A percentile compares a stretch with the other conserved stretches of the same genome.
phyloP scores from a whole-genome alignment of 2,113 vertebrate species.

The Donacobius atricapilla region DNA sequence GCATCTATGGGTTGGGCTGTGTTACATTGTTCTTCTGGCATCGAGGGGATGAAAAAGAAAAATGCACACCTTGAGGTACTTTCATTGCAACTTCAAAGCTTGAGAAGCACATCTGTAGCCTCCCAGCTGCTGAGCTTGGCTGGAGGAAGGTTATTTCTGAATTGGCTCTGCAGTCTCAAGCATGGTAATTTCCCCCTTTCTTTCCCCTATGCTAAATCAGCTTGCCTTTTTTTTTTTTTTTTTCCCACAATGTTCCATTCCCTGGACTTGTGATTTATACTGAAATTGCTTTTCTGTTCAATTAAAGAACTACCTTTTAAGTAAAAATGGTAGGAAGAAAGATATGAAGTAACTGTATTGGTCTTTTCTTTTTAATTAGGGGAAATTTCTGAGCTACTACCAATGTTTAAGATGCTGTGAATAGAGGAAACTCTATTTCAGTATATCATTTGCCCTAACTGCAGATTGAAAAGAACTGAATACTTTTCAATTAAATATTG shows the following conservation, averaged over 20 bases:
- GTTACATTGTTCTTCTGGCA: neutral
- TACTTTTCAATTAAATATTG: constrained; percentile 7
- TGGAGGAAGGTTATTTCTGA: neutral
- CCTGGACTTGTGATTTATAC: neutral
- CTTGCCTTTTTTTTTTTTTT: neutral
- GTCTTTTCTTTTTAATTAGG: neutral
- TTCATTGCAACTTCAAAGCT: neutral
- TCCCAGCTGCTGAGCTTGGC: neutral
- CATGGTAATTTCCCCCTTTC: neutral
- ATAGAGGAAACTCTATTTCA: neutral
- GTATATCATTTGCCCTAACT: neutral
- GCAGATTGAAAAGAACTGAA: neutral
- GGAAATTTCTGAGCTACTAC: neutral
- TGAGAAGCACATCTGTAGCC: neutral
- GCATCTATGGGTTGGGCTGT: neutral
- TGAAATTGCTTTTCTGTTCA: constrained; percentile 12
- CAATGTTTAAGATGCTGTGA: neutral
- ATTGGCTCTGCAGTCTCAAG: neutral
- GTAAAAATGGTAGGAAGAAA: neutral
- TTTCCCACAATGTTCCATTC: neutral
- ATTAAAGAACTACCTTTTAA: constrained; percentile 15
- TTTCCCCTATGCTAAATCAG: neutral
- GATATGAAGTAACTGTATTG: neutral
- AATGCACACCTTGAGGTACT: rapidly evolving
- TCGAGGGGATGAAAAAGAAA: neutral